These are phyloP conservation scores for Phallusia fumigata DNA, from an alignment of 23 tunicate species.

Conservation along the genomic window DNA sequence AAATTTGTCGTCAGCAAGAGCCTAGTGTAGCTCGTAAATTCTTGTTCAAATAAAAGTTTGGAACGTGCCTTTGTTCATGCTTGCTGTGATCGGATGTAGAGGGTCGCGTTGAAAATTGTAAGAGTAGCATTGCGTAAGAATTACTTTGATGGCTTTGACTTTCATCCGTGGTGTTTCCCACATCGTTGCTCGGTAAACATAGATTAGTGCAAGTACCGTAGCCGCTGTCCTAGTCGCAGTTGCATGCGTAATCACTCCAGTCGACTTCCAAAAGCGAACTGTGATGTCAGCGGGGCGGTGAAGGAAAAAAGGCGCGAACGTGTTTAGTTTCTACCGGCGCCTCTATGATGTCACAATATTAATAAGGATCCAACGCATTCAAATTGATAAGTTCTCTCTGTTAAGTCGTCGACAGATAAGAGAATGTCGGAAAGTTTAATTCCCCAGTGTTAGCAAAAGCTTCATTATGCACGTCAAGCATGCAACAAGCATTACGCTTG, in stretches of 20 bases:
- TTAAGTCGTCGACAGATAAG: neutral
- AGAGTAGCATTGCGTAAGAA: too few relatives aligned
- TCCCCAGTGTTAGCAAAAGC: neutral
- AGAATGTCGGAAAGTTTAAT: neutral
- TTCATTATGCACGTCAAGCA: neutral
- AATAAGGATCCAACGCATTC: slow-evolving; percentile 5
- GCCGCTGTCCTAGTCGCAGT: neutral
- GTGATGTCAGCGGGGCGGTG: neutral
- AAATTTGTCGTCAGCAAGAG: too few relatives aligned
- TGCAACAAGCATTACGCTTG: neutral
- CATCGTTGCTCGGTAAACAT: neutral
- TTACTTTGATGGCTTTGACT: too few relatives aligned
- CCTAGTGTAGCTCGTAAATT: too few relatives aligned
- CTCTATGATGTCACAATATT: slow-evolving; percentile 8
- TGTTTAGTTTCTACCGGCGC: slow-evolving; percentile 11
- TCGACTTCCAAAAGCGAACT: neutral
- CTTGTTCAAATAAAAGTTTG: too few relatives aligned
- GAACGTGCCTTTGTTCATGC: too few relatives aligned
- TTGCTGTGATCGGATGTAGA: too few relatives aligned
- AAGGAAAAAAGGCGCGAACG: neutral
- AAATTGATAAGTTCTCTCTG: neutral
- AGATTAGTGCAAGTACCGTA: neutral
- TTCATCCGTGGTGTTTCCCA: neutral
- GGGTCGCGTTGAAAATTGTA: too few relatives aligned
- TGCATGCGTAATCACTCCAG: neutral